Evolutionary conservation across 1,140 invertebrate genomes (phyloP).

Genomic region (Diabrotica undecimpunctata): DNA sequence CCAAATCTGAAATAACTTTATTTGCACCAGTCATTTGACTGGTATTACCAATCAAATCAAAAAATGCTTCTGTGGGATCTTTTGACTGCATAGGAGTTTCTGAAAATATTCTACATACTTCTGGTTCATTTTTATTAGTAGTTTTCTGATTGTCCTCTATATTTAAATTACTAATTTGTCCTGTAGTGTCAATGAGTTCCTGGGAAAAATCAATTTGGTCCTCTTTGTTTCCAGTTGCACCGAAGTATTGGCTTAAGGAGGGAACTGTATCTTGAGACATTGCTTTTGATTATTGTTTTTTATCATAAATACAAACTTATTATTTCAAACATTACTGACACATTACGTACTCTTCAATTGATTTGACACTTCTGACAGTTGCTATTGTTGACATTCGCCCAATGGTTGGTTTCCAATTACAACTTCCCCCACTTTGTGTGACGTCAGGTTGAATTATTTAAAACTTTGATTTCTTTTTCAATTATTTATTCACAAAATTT

Average conservation of each 20-base stretch:
- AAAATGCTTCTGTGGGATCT: constrained; percentile 46
- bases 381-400: too few relatives aligned
- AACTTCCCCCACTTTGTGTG: too few relatives aligned
- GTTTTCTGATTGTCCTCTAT: constrained; percentile 30
- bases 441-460: too few relatives aligned
- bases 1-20: constrained; percentile 38
- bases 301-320: not conserved
- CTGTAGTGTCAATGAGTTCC: constrained; percentile 29
- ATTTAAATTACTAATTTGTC: constrained; percentile 24
- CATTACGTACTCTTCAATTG: too few relatives aligned
- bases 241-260: constrained; percentile 42
- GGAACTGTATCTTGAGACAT: constrained; percentile 35
- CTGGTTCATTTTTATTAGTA: constrained; percentile 45
- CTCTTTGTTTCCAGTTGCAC: constrained; percentile 24
- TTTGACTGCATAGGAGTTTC: constrained; percentile 41
- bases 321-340: too few relatives aligned
- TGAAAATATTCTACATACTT: constrained; percentile 49
- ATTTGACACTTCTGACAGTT: too few relatives aligned
- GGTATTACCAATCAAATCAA: constrained; percentile 43
- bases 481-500: too few relatives aligned
- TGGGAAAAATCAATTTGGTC: constrained; percentile 31
- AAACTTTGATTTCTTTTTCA: too few relatives aligned
- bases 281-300: not conserved
- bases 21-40: constrained; percentile 22
- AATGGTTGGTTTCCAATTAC: too few relatives aligned